phyloP scores from a whole-genome alignment of 2,797 vertebrate species.

The Lepilemur ruficaudatus region DNA sequence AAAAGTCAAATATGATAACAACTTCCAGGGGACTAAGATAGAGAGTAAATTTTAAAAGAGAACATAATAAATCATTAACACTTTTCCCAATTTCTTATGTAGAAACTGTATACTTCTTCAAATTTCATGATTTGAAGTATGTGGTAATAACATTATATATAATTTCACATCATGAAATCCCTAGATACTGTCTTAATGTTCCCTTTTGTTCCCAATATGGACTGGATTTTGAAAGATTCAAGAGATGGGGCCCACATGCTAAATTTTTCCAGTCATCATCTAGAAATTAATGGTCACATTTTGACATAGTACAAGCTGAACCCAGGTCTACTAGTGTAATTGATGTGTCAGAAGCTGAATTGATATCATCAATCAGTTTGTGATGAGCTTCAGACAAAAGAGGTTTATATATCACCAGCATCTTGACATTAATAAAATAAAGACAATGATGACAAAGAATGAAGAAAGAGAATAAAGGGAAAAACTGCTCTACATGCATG shows the following conservation, averaged over 20 bases:
- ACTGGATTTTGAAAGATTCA: neutral
- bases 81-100: neutral
- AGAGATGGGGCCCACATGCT: neutral
- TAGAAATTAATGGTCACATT: constrained; percentile 72
- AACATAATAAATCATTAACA: neutral
- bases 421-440: neutral
- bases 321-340: constrained; percentile 63
- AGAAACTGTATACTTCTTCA: neutral
- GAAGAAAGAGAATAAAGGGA: neutral
- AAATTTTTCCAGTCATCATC: neutral
- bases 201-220: neutral
- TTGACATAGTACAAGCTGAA: constrained; percentile 67
- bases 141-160: neutral
- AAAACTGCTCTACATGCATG: neutral
- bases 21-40: neutral
- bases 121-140: neutral
- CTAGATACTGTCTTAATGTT: neutral
- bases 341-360: constrained; percentile 51
- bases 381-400: constrained; percentile 34
- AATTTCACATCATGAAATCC: neutral
- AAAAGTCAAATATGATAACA: neutral
- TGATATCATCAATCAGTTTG: constrained; percentile 68
- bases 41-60: constrained; percentile 4
- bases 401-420: neutral
- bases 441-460: neutral